phyloP scores from a whole-genome alignment of 2,888 invertebrate species.

The Sacculina carcini region DNA sequence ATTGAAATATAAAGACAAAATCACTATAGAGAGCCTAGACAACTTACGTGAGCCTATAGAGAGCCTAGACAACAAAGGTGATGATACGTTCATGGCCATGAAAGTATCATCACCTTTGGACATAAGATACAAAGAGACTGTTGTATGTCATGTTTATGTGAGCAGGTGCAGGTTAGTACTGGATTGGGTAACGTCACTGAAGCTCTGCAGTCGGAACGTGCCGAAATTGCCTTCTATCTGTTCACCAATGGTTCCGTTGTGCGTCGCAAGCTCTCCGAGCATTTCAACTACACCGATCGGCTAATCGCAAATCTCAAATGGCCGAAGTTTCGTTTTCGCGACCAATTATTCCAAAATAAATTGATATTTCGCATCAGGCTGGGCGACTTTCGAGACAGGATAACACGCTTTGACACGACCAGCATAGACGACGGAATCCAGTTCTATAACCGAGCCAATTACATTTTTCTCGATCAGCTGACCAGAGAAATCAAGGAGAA shows the following conservation, averaged over 20 bases:
- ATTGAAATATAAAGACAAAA: too few species aligned
- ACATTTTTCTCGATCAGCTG: slow-evolving; percentile 18
- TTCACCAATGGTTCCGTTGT: slow-evolving; percentile 15
- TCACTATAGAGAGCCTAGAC: too few species aligned
- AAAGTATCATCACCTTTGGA: too few species aligned
- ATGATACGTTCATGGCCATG: too few species aligned
- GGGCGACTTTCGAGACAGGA: slow-evolving; percentile 11
- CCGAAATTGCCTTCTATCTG: slow-evolving; percentile 18
- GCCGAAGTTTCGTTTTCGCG: slow-evolving; percentile 9
- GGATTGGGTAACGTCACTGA: slow-evolving; percentile 11
- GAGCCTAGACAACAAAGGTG: too few species aligned
- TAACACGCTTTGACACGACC: slow-evolving; percentile 11
- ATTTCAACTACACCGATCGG: slow-evolving; percentile 21
- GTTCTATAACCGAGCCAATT: slow-evolving; percentile 19
- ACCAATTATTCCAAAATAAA: slow-evolving; percentile 11
- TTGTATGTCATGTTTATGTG: too few species aligned
- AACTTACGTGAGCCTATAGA: too few species aligned
- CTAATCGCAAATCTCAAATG: slow-evolving; percentile 17
- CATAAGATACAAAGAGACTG: too few species aligned
- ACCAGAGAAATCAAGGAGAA: slow-evolving; percentile 12
- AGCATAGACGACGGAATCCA: slow-evolving; percentile 15
- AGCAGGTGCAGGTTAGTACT: slow-evolving; percentile 12
- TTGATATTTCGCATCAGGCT: slow-evolving; percentile 11
- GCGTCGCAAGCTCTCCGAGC: slow-evolving; percentile 16
- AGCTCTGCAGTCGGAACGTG: slow-evolving; percentile 24